Base-by-base conservation (phyloP, 2,797 vertebrate species). In the Xyrichtys novacula region DNA sequence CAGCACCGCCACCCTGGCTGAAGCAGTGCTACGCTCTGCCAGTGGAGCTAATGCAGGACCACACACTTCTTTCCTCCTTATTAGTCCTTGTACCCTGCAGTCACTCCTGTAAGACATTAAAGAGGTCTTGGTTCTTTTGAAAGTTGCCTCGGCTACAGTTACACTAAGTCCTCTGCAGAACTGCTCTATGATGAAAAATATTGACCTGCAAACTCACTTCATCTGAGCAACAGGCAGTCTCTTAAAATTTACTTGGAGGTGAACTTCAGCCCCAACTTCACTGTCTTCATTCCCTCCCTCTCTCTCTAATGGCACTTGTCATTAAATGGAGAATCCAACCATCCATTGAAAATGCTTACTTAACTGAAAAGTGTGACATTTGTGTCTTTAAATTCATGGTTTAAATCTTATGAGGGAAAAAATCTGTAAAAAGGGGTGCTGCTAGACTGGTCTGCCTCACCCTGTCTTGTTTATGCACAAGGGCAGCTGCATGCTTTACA, bases 61-160 rank as follows among this genome's bases (percentile, higher is more conserved):
- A 84, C 83, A 85, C 84, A 82, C 67, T 38, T 72, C 72, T 70
- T 74, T 54, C 53, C 64, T 54, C 44, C 78, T 78, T 31, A 59
- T 85, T 82, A 84, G 72, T 12, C 32, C 46, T 31, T 16, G 4
- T n/a, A 31, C 44, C 28, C 38, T 47, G 58, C 42, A 62, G 52
- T 20, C 23, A 19, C 68, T 78, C 36, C 68, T 80, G 69, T 67
- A 73, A 78, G 69, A 76, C 54, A 67, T 79, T 63, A 23, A 61
- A 55, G 28, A 48, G 10, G 16, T 49, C 34, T 39, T 22, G 69
- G 39, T 67, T 62, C 60, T 47, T 25, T 20, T 25, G 23, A 52
- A 75, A 69, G 74, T 70, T 82, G 80, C 71, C 57, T 55, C 22
- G 0, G 66, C 52, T 64, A 62, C 32, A 31, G 71, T 39, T 31